phyloP scores from a whole-genome alignment of 37 sponge, comb jelly and placozoan species.

The Cladorhizidae sp. region DNA sequence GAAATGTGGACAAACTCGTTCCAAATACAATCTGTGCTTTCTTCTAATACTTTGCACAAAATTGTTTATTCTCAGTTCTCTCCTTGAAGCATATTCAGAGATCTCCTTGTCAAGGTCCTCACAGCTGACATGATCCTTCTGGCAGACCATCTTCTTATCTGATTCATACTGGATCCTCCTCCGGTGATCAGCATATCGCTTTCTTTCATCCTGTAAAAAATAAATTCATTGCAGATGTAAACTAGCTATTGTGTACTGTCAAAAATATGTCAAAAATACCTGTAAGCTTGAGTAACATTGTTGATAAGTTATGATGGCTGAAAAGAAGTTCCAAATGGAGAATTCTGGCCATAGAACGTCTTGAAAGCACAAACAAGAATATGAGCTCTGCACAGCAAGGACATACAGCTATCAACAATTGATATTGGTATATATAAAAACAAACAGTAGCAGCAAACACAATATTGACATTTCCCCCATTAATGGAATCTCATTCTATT shows the following conservation, averaged over 20 bases:
- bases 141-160: constrained; percentile 44
- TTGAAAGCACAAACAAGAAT: constrained; percentile 80
- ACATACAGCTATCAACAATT: too few species aligned
- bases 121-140: not conserved
- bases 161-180: constrained; percentile 12
- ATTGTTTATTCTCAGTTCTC: constrained; percentile 33
- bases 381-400: constrained; percentile 54
- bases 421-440: not conserved
- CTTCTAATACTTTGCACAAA: constrained; percentile 51
- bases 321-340: constrained; percentile 83
- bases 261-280: constrained; percentile 10
- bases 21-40: constrained; percentile 32
- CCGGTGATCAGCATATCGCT: constrained; percentile 14
- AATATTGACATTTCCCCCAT: too few species aligned
- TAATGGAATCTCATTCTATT: too few species aligned
- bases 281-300: constrained; percentile 39
- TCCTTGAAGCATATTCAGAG: constrained; percentile 31
- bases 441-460: not conserved
- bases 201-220: constrained; percentile 35
- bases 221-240: not conserved
- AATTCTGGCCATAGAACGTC: constrained; percentile 91
- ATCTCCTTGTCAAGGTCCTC: constrained; percentile 24
- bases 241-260: not conserved
- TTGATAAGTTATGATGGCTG: constrained; percentile 73
- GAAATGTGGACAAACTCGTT: constrained; percentile 41